Percentiles rank a stretch among this genome's conserved stretches.
Evolutionary conservation across 2,113 vertebrate genomes (phyloP).

Genomic region (Actinemys pallida): DNA sequence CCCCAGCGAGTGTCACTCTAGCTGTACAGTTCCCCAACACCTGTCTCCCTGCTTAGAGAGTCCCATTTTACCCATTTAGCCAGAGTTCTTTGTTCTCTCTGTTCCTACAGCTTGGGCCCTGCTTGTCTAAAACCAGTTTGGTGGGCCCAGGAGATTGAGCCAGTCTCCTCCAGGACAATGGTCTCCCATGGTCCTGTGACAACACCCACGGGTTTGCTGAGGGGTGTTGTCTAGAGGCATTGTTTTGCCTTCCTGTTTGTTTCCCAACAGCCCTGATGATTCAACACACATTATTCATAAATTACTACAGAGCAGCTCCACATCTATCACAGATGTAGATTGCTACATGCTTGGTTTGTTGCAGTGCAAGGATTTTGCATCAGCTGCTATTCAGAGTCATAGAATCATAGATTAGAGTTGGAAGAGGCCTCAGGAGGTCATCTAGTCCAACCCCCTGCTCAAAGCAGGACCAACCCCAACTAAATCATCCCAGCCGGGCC

Average conservation of each 20-base stretch:
- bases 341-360: rapidly evolving
- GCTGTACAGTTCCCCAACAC: background rate
- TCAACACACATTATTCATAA: rapidly evolving
- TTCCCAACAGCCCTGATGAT: background rate
- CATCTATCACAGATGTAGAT: rapidly evolving
- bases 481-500: no score
- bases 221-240: background rate
- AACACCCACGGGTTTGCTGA: background rate
- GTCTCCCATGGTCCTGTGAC: background rate
- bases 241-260: background rate
- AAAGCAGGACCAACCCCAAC: no score
- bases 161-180: background rate
- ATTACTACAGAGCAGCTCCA: rapidly evolving
- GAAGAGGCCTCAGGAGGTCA: no score
- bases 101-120: background rate
- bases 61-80: background rate
- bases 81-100: background rate
- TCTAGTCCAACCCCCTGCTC: no score
- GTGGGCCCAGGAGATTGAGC: background rate
- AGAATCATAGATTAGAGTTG: no score
- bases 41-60: background rate
- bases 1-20: background rate
- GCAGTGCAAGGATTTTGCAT: background rate
- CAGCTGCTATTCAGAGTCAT: background rate
- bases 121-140: background rate